These are phyloP conservation scores for Theristicus caerulescens DNA, from an alignment of 2,113 vertebrate species.

Conservation along the genomic window DNA sequence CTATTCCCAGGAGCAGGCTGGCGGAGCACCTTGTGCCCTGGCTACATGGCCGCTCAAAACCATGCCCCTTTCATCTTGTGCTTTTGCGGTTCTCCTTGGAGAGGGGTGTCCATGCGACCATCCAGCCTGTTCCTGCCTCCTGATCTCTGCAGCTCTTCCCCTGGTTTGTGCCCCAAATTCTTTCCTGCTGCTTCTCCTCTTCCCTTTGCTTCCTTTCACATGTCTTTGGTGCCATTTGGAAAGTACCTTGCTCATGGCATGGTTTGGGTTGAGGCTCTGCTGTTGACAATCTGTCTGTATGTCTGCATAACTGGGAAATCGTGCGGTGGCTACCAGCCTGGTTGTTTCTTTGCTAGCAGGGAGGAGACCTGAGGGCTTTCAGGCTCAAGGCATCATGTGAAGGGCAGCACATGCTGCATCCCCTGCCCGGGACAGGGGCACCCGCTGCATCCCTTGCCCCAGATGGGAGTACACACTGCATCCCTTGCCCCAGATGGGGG, in stretches of 20 bases:
- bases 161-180: background rate
- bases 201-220: background rate
- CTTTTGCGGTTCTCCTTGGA: background rate
- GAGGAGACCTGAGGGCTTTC: background rate
- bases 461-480: background rate
- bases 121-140: background rate
- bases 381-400: rapidly evolving
- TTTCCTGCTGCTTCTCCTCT: background rate
- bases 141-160: background rate
- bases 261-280: background rate
- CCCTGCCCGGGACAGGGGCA: background rate
- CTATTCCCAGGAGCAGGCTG: background rate
- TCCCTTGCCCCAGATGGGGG: background rate
- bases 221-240: background rate
- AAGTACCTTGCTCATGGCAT: background rate
- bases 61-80: rapidly evolving
- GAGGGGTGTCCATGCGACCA: rapidly evolving
- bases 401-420: background rate
- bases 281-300: rapidly evolving
- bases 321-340: rapidly evolving
- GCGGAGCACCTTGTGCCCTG: no score
- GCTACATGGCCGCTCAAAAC: rapidly evolving
- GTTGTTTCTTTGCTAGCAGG: no score
- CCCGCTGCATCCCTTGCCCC: background rate
- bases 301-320: rapidly evolving